Conservation (phyloP, 2,888 invertebrate genomes). For the Archips xylosteana region DNA sequence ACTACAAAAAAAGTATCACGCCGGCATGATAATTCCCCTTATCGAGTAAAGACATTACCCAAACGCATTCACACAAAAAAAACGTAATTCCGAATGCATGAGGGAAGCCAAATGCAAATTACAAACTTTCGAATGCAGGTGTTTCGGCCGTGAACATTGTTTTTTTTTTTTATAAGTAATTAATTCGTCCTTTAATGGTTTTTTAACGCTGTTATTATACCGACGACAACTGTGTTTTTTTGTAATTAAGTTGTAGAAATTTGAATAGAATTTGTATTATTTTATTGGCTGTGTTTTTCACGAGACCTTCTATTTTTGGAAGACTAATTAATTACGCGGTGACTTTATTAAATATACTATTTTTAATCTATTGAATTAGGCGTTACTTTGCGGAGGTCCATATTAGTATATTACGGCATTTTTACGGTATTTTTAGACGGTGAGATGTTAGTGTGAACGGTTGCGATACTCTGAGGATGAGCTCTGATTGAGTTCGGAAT, state of each 20-base stretch:
- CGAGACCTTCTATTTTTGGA: too few relatives aligned
- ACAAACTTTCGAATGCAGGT: slow-evolving; percentile 50
- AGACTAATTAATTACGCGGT: too few relatives aligned
- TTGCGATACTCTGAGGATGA: too few relatives aligned
- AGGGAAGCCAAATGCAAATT: slow-evolving; percentile 51
- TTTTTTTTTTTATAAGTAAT: slow-evolving; percentile 57
- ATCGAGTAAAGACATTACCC: slow-evolving; percentile 29
- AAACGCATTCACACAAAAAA: slow-evolving; percentile 47
- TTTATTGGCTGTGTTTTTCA: neutral
- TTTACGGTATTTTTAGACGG: too few relatives aligned
- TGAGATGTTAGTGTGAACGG: too few relatives aligned
- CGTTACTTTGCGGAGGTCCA: too few relatives aligned
- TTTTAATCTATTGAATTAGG: too few relatives aligned
- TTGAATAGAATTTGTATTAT: slow-evolving; percentile 15
- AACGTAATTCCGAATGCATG: slow-evolving; percentile 45
- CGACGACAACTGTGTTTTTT: slow-evolving; percentile 27
- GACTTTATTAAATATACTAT: too few relatives aligned
- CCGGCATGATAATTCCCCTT: too few relatives aligned
- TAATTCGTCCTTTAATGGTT: slow-evolving; percentile 62
- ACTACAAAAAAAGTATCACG: neutral
- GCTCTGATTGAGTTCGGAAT: too few relatives aligned
- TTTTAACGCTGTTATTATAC: slow-evolving; percentile 59
- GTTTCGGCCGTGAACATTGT: slow-evolving; percentile 8
- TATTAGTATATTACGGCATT: too few relatives aligned
- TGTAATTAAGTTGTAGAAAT: slow-evolving; percentile 29